phyloP scores from a whole-genome alignment of 2,113 vertebrate genomes.

The Heteronetta atricapilla region DNA sequence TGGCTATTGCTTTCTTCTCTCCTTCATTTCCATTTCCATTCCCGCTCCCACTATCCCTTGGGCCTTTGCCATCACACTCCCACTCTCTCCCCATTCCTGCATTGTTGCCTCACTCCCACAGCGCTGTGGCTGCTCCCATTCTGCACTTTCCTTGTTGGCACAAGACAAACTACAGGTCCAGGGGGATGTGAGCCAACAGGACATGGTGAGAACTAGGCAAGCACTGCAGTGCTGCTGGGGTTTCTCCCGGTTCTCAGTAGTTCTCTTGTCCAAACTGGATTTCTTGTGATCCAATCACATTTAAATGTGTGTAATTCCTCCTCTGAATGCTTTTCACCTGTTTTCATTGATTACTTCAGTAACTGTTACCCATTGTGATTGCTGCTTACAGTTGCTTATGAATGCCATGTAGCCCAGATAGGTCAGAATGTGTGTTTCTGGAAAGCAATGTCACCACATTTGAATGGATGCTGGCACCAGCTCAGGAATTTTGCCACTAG shows the following conservation, averaged over 20 bases:
- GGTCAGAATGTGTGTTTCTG: background rate
- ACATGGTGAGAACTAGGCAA: background rate
- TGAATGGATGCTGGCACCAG: fast-evolving
- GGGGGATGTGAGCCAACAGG: fast-evolving
- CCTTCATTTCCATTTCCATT: conserved; percentile 68
- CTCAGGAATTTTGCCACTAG: background rate
- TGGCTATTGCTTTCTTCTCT: conserved; percentile 53
- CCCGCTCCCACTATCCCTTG: conserved; percentile 36
- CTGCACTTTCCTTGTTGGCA: background rate
- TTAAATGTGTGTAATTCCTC: background rate
- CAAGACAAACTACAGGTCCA: background rate
- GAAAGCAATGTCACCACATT: background rate
- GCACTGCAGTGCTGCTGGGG: background rate
- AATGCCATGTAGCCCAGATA: background rate
- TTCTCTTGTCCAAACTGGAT: background rate
- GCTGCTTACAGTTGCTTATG: background rate
- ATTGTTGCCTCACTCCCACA: background rate
- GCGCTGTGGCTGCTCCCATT: background rate
- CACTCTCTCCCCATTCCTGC: conserved; percentile 3
- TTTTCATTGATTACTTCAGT: background rate
- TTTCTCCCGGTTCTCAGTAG: background rate
- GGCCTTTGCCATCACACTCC: conserved; percentile 55
- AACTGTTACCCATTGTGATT: background rate
- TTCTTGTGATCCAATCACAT: background rate
- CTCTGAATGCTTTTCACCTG: background rate